Conservation (phyloP, 53 echinoderm and acorn worm species). For the Paracentrotus lividus region DNA sequence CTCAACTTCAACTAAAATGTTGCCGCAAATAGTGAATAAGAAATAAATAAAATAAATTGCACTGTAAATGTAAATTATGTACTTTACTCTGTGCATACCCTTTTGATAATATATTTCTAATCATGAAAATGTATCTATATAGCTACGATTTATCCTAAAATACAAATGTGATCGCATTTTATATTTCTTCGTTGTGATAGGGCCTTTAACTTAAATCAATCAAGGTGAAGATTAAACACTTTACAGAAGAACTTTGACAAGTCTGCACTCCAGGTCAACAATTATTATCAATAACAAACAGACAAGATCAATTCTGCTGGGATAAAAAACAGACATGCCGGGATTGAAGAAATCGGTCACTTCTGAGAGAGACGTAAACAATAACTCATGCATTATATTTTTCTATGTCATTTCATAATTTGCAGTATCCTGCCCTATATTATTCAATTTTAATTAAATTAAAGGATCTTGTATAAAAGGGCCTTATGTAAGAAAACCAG, state of each 20-base stretch:
- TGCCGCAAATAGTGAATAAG: too few relatives aligned
- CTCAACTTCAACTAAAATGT: too few relatives aligned
- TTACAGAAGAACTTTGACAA: slow-evolving; percentile 24
- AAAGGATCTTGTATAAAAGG: too few relatives aligned
- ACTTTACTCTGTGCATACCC: too few relatives aligned
- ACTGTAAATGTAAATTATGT: too few relatives aligned
- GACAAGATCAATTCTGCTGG: slow-evolving; percentile 22
- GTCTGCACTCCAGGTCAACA: slow-evolving; percentile 14
- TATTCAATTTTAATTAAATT: neutral
- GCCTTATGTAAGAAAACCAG: too few relatives aligned
- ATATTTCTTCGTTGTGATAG: neutral
- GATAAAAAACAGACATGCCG: neutral
- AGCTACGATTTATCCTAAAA: too few relatives aligned
- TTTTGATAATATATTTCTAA: too few relatives aligned
- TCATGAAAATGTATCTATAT: too few relatives aligned
- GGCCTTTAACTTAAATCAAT: neutral
- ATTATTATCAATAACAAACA: neutral
- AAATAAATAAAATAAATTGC: too few relatives aligned
- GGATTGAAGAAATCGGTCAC: neutral
- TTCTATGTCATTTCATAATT: neutral
- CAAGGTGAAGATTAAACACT: slow-evolving; percentile 27
- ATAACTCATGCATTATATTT: neutral
- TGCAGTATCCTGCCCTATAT: neutral
- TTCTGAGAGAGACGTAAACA: neutral
- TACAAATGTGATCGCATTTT: neutral